Evolutionary conservation across 2,888 invertebrate genomes (phyloP), one percentile per base, ranked within the genome.

Genomic region (Apodemia duryi): DNA sequence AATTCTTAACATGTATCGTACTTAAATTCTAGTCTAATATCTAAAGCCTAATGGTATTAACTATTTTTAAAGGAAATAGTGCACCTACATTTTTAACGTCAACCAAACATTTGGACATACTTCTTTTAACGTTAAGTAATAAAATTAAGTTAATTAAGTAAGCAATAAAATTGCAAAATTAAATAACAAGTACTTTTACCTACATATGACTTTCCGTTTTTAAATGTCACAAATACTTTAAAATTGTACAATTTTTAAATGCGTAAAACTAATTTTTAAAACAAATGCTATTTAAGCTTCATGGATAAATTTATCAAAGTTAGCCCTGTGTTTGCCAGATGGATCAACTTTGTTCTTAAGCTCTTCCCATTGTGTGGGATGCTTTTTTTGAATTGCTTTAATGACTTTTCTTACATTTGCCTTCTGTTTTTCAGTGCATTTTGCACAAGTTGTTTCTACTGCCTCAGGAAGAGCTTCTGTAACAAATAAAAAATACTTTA

Each of bases 381-480:
- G 92, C 64, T 94, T 87, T 61, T 94, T 87, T 67, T 93, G 91
- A 65, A 95, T 82, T 67, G 86, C 93, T 61, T 92, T 91, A 61
- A 95, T 91, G 21, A 95, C 92, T 77, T 93, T 94, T 68, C 80
- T 80, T 5, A 80, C 71, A 4, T 93, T 88, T 46, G 79, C 77
- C 74, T 93, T 94, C 77, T 95, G 95, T 70, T 93, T 93, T 4
- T 92, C 91, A 13, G 93, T 93, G 77, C 95, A 95, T 80, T 94
- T 94, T 57, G 75, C 83, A 77, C 95, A 95, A 65, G 90, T 85
- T 10, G 77, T 65, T 52, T 72, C 64, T 0, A 75, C 35, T 0
- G 77, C 79, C 65, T 83, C 82, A 0, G 83, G 83, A 0, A 84
- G 72, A 74, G 70, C 75, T 67, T 70, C 86, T 85, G 69, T 28